Percentiles rank a stretch among this genome's conserved stretches.
Conservation (phyloP, 2,797 vertebrate species). For the Yasuhikotakia modesta region DNA sequence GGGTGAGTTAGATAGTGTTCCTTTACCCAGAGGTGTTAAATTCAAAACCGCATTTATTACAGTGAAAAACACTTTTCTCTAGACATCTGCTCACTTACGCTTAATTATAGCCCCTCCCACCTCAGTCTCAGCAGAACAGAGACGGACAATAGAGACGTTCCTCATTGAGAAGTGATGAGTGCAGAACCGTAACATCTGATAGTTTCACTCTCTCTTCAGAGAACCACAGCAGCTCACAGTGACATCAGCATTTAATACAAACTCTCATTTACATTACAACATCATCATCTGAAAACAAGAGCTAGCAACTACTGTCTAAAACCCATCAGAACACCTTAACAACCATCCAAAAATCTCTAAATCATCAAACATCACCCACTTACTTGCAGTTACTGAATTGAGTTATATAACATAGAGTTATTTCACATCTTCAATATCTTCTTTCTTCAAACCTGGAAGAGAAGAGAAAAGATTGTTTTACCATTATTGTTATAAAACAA, state of each 20-base stretch:
- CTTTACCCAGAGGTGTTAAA: constrained; percentile 77
- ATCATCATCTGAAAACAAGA: background rate
- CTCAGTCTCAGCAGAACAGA: constrained; percentile 51
- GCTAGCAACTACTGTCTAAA: background rate
- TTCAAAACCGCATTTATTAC: constrained; percentile 81
- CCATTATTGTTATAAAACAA: no score
- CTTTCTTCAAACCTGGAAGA: constrained; percentile 25
- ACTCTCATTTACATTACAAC: no score
- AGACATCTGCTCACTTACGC: constrained; percentile 79
- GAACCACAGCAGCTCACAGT: background rate
- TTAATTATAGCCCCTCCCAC: constrained; percentile 77
- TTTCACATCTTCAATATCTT: no score
- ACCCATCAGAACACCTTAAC: background rate
- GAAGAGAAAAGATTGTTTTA: background rate
- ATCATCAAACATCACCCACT: background rate
- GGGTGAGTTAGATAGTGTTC: constrained; percentile 78
- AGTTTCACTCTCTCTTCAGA: background rate
- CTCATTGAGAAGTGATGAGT: constrained; percentile 12
- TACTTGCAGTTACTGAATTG: no score
- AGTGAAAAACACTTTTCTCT: constrained; percentile 72
- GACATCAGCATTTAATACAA: background rate
- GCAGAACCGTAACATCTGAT: background rate
- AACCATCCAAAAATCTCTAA: background rate
- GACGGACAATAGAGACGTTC: constrained; percentile 8
- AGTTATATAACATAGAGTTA: background rate